phyloP scores from a whole-genome alignment of 2,797 vertebrate genomes.

The Dicrostonyx torquatus region DNA sequence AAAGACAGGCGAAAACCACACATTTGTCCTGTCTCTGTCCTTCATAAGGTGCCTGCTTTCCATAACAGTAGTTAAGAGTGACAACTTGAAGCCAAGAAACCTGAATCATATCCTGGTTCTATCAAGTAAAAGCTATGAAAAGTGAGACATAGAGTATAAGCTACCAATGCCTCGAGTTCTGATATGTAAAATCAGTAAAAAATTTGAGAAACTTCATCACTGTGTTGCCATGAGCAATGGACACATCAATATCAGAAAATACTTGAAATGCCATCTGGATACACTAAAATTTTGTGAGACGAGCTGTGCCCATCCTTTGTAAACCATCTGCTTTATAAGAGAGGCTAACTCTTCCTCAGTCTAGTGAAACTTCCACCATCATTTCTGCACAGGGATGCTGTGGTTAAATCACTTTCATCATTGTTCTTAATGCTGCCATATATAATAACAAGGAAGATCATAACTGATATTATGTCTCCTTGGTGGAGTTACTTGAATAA shows the following conservation, averaged over 20 bases:
- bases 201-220: background rate
- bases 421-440: background rate
- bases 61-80: background rate
- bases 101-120: background rate
- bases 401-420: background rate
- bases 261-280: background rate
- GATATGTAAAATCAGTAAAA: background rate
- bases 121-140: background rate
- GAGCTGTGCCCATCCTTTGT: background rate
- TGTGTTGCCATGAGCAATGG: background rate
- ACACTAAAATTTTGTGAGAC: background rate
- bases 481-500: background rate
- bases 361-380: background rate
- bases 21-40: background rate
- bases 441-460: background rate
- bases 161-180: conserved; percentile 1
- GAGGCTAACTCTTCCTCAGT: background rate
- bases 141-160: background rate
- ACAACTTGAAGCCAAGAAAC: background rate
- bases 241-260: background rate
- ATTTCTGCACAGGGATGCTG: background rate
- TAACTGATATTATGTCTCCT: background rate
- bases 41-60: background rate
- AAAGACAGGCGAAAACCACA: background rate
- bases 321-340: background rate